Percentiles rank a stretch among this genome's conserved stretches.
These are phyloP conservation scores for Megalops atlanticus DNA, from an alignment of 2,113 vertebrate genomes.

Conservation along the genomic window DNA sequence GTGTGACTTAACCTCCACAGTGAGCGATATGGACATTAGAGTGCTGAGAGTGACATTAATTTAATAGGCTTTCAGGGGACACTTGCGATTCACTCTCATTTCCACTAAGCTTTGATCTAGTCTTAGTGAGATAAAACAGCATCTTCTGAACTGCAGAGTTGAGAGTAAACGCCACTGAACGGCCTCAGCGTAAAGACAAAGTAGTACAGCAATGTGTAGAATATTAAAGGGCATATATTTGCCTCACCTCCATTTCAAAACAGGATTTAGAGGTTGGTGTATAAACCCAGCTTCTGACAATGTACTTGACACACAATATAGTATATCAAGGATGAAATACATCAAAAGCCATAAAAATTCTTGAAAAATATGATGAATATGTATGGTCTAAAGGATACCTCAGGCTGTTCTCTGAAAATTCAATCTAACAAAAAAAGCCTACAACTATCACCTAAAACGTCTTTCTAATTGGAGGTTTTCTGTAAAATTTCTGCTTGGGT, in stretches of 20 bases:
- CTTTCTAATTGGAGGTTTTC: too few species aligned
- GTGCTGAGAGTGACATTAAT: background rate
- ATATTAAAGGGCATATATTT: background rate
- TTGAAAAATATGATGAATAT: too few species aligned
- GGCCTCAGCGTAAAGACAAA: background rate
- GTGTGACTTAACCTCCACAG: background rate
- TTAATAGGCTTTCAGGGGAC: slow-evolving; percentile 17
- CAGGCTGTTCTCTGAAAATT: too few species aligned
- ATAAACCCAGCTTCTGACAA: background rate
- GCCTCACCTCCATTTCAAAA: background rate
- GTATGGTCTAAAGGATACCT: too few species aligned
- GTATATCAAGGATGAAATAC: background rate
- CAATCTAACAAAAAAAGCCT: too few species aligned
- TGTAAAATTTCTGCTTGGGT: too few species aligned
- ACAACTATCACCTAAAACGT: too few species aligned
- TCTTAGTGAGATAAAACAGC: background rate
- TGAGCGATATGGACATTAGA: background rate
- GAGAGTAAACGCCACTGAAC: background rate
- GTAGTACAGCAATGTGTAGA: background rate
- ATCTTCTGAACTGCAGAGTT: background rate
- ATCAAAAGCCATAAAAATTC: too few species aligned
- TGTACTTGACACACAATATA: background rate
- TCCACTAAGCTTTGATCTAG: background rate
- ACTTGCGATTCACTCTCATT: background rate
- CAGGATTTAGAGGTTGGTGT: background rate